Percentiles rank a stretch among this genome's conserved stretches.
phyloP scores from a whole-genome alignment of 2,113 vertebrate species.

The Australoheros scitulus region DNA sequence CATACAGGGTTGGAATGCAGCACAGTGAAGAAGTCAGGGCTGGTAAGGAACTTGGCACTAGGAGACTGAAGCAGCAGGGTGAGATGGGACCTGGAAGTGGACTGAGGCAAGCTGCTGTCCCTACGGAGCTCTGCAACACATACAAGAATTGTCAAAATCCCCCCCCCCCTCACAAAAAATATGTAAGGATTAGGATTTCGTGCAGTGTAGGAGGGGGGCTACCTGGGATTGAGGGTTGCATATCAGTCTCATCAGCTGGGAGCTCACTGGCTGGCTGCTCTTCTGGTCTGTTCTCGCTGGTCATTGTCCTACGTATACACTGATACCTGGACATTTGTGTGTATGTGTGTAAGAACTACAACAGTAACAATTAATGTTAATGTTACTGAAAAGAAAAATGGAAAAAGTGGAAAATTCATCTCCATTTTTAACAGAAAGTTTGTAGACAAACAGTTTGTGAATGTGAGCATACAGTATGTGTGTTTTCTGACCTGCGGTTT shows the following conservation, averaged over 20 bases:
- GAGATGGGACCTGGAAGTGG: constrained; percentile 91
- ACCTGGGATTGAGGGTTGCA: constrained; percentile 1
- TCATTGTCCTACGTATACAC: constrained; percentile 5
- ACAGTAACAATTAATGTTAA: not conserved
- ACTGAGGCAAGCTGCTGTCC: constrained; percentile 87
- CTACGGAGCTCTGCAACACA: constrained; percentile 87
- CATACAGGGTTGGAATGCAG: constrained; percentile 98
- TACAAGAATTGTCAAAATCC: not conserved
- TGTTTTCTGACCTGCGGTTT: constrained; percentile 86
- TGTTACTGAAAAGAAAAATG: not conserved
- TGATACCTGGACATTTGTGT: not conserved
- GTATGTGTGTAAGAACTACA: not conserved
- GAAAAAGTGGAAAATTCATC: rapidly evolving
- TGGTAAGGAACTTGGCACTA: constrained; percentile 98
- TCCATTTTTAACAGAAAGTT: not conserved
- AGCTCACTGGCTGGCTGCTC: not conserved
- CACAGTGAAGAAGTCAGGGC: constrained; percentile 99
- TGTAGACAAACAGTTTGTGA: not conserved
- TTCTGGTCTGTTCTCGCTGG: not conserved
- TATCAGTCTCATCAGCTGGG: constrained; percentile 4
- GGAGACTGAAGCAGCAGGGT: constrained; percentile 95
- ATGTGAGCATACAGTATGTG: rapidly evolving
- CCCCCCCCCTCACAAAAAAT: too few species aligned
- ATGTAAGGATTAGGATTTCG: not conserved
- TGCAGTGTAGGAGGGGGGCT: not conserved